Evolutionary conservation across 2,888 invertebrate genomes (phyloP), one percentile per base, ranked within the genome.

Genomic region (Elmis aenea): DNA sequence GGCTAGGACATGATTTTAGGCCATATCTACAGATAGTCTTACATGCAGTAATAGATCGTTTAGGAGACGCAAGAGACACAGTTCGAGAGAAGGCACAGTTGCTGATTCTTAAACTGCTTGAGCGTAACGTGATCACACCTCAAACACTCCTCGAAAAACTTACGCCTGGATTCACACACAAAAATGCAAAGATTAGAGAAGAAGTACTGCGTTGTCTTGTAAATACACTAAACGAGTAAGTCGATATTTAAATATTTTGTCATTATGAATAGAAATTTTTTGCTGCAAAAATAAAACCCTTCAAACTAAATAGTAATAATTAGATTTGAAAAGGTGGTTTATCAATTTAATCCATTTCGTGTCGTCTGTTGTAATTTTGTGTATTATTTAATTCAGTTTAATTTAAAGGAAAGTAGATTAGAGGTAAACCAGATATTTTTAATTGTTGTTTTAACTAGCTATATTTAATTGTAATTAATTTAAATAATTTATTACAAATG

Each of bases 151-250:
- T 87, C 50, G 89, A 90, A 50, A 79, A 81, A 61, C 70, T 89
- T 39, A 71, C 73, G 27, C 75, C 76, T 31, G 72, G 74, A 49
- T 75, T 93, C 58, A 75, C 77, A 52, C 94, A 95, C 71, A 94
- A 94, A 71, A 91, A 94, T 65, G 84, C 90, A 57, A 90, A 92
- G 72, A 85, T 95, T 18, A 70, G 93, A 33, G 93, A 95, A 61
- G 94, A 94, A 67, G 83, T 88, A 16, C 72, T 93, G 43, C 74
- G 84, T 50, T 84, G 88, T 51, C 79, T 95, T 51, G 84, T 87
- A 44, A 81, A 84, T 37, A 79, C 89, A 26, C 68, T 95, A 16
- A 85, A 89, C 61, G 83, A 85, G 86, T 91, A 68, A 79, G 83
- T 68, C 25, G 34, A 16, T 34, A n/a, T n/a, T 39, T 30, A 4